Evolutionary conservation across 2,113 vertebrate genomes (phyloP).

Genomic region (Scophthalmus maximus): DNA sequence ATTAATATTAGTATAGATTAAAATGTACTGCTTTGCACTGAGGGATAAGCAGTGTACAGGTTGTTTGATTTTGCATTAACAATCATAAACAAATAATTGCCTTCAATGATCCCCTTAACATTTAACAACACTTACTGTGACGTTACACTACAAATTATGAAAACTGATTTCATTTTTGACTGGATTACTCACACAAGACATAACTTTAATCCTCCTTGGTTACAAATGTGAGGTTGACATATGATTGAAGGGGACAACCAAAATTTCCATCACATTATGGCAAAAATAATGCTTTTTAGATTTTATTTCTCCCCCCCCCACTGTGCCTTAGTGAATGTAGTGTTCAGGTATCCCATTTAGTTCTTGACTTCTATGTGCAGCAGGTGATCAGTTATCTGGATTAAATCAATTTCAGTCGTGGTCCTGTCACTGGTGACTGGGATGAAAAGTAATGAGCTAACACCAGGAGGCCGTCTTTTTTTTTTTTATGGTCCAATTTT

Average conservation of each 20-base stretch:
- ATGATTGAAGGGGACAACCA: not conserved
- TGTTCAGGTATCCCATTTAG: not conserved
- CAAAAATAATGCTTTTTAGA: not conserved
- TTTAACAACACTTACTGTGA: not conserved
- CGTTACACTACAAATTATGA: not conserved
- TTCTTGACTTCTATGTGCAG: not conserved
- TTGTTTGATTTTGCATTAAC: too few species aligned
- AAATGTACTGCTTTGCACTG: too few species aligned
- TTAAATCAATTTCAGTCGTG: constrained; percentile 20
- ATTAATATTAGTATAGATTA: too few species aligned
- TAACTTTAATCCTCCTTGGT: not conserved
- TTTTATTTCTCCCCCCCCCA: not conserved
- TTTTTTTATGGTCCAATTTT: constrained; percentile 9
- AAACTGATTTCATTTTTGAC: not conserved
- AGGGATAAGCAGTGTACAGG: too few species aligned
- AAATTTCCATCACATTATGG: not conserved
- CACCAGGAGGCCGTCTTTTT: constrained; percentile 6
- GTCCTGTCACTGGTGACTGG: not conserved
- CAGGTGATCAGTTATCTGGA: constrained; percentile 30
- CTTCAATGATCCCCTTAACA: not conserved
- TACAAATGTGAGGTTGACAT: not conserved
- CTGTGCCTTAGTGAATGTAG: not conserved
- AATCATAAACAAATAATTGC: not conserved
- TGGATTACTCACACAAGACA: not conserved
- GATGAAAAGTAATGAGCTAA: constrained; percentile 19